Conservation (phyloP, 2,888 invertebrate genomes). For the Cantharis rufa region DNA sequence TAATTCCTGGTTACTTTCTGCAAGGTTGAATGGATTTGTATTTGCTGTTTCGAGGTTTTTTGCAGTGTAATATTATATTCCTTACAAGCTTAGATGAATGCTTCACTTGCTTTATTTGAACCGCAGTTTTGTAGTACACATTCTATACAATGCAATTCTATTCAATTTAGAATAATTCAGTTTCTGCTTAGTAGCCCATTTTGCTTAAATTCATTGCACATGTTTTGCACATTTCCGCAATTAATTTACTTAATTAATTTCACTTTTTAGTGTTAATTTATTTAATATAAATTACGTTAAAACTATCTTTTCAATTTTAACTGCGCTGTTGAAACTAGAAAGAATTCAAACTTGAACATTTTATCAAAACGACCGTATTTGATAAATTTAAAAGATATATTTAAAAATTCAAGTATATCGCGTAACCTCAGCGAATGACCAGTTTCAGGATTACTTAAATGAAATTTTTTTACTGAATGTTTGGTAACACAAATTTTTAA, state of each 20-base stretch:
- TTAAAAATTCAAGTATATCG: too few relatives aligned
- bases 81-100: not conserved
- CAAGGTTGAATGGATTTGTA: not conserved
- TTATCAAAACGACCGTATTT: too few relatives aligned
- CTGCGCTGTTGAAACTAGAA: too few relatives aligned
- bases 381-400: too few relatives aligned
- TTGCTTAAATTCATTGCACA: not conserved
- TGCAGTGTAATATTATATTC: not conserved
- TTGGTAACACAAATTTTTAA: too few relatives aligned
- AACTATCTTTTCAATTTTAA: not conserved
- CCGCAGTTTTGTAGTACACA: not conserved
- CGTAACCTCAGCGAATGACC: too few relatives aligned
- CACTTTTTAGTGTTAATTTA: not conserved
- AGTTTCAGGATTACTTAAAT: too few relatives aligned
- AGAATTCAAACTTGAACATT: too few relatives aligned
- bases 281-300: not conserved
- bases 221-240: not conserved
- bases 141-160: not conserved
- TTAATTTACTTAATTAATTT: not conserved
- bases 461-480: too few relatives aligned
- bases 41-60: not conserved
- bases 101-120: not conserved
- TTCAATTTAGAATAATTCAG: not conserved
- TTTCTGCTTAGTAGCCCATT: not conserved
- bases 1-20: not conserved